These are phyloP conservation scores for Minunthozetes semirufus DNA, from an alignment of 2,888 invertebrate species.

Conservation along the genomic window DNA sequence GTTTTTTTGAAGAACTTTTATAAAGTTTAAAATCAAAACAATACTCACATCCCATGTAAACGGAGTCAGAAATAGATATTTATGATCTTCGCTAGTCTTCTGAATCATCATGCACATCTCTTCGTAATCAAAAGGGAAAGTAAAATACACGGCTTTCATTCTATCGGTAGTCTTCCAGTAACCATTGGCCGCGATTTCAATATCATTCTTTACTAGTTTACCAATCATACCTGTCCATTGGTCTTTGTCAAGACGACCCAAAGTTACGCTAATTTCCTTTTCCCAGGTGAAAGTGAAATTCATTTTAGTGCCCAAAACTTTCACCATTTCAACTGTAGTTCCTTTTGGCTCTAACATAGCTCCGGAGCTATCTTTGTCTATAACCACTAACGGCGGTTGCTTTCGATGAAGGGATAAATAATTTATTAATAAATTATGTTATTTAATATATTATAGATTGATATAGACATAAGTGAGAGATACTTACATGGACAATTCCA, in stretches of 20 bases:
- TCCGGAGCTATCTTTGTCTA: not conserved
- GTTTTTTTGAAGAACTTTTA: not conserved
- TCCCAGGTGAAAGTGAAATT: constrained; percentile 40
- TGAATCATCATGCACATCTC: constrained; percentile 70
- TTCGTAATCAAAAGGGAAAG: constrained; percentile 65
- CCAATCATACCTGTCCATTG: constrained; percentile 51
- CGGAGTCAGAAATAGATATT: constrained; percentile 76
- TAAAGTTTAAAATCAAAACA: not conserved
- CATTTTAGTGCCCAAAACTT: constrained; percentile 23
- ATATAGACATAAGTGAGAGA: no score
- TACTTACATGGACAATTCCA: constrained; percentile 40
- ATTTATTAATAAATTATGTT: not conserved
- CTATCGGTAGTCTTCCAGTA: constrained; percentile 55
- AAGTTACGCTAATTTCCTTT: constrained; percentile 44
- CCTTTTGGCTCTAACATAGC: no score
- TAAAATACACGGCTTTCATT: constrained; percentile 62
- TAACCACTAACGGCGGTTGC: constrained; percentile 34
- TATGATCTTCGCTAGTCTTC: constrained; percentile 68
- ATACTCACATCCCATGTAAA: constrained; percentile 56
- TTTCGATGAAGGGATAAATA: constrained; percentile 1
- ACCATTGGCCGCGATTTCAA: constrained; percentile 56
- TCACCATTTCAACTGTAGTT: constrained; percentile 34
- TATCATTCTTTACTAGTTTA: constrained; percentile 50
- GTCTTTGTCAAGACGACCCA: constrained; percentile 44
- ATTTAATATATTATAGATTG: no score